Percentiles rank a stretch among this genome's conserved stretches.
Evolutionary conservation across 2,888 invertebrate genomes (phyloP).

Genomic region (Ormyrus thymus): DNA sequence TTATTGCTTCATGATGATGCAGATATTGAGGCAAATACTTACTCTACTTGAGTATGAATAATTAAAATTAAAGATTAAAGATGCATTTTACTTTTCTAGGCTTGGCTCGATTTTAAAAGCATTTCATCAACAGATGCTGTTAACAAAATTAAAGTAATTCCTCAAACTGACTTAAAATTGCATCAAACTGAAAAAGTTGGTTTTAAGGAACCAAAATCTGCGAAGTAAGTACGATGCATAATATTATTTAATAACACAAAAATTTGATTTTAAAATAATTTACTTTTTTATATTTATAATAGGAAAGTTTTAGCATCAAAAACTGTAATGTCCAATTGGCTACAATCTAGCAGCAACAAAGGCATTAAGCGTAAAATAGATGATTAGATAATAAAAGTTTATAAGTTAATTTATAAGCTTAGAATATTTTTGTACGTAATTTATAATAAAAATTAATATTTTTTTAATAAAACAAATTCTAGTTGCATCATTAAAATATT

Average conservation of each 20-base stretch:
- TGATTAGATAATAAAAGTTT: conserved; percentile 27
- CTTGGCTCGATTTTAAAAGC: conserved; percentile 48
- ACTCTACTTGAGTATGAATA: neutral
- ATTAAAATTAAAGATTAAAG: neutral
- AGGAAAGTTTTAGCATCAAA: conserved; percentile 46
- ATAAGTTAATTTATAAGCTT: conserved; percentile 1
- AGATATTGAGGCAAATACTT: conserved; percentile 34
- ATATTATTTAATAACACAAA: neutral
- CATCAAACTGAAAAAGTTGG: conserved; percentile 47
- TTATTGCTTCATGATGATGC: conserved; percentile 35
- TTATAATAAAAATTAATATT: conserved; percentile 5
- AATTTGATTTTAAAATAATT: conserved; percentile 1
- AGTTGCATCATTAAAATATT: too few relatives aligned
- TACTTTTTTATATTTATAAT: neutral
- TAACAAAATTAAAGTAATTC: conserved; percentile 35
- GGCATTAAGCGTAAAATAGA: conserved; percentile 44
- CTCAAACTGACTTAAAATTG: conserved; percentile 29
- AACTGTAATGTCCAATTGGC: conserved; percentile 50
- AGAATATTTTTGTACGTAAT: conserved; percentile 30
- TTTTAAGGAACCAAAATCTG: conserved; percentile 29
- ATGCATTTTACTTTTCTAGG: conserved; percentile 19
- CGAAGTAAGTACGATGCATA: conserved; percentile 27
- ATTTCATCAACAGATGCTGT: conserved; percentile 47
- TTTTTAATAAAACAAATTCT: neutral
- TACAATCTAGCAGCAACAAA: conserved; percentile 19